phyloP scores from a whole-genome alignment of 2,113 vertebrate genomes.

The Elaphurus davidianus region DNA sequence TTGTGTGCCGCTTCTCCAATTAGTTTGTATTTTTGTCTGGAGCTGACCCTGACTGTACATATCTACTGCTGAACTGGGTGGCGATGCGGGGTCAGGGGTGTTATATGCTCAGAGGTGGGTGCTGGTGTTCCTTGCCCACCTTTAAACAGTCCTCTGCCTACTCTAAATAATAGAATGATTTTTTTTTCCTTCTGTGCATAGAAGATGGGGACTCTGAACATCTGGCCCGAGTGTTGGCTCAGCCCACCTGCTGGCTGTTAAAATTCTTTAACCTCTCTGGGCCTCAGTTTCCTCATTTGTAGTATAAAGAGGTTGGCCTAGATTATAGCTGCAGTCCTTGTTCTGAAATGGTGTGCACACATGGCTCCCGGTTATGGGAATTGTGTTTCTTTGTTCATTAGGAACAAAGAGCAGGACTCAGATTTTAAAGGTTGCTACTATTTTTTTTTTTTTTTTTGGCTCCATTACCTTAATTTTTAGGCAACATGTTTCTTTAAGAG shows the following conservation, averaged over 20 bases:
- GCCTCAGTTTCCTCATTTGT: conserved; percentile 67
- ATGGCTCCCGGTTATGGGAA: conserved; percentile 26
- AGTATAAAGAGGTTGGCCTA: conserved; percentile 3
- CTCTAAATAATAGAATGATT: neutral
- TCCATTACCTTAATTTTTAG: conserved; percentile 50
- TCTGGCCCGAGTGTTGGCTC: neutral
- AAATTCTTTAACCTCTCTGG: conserved; percentile 53
- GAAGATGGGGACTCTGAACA: conserved; percentile 1
- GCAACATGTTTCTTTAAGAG: conserved; percentile 70
- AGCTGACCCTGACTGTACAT: neutral
- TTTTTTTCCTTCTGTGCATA: neutral
- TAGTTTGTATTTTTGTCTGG: neutral
- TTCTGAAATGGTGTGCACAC: neutral
- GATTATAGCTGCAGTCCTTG: neutral
- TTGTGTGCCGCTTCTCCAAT: neutral
- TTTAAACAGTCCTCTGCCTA: neutral
- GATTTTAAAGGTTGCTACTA: conserved; percentile 43
- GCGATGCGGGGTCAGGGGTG: neutral
- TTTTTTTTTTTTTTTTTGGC: neutral
- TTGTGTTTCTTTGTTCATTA: conserved; percentile 59
- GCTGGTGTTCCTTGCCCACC: neutral
- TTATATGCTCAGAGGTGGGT: neutral
- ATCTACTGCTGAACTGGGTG: neutral
- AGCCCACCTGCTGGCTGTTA: conserved; percentile 57
- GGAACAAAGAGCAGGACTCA: conserved; percentile 53